These are phyloP conservation scores for Choristoneura fumiferana DNA, from an alignment of 1,140 invertebrate species.

Conservation along the genomic window DNA sequence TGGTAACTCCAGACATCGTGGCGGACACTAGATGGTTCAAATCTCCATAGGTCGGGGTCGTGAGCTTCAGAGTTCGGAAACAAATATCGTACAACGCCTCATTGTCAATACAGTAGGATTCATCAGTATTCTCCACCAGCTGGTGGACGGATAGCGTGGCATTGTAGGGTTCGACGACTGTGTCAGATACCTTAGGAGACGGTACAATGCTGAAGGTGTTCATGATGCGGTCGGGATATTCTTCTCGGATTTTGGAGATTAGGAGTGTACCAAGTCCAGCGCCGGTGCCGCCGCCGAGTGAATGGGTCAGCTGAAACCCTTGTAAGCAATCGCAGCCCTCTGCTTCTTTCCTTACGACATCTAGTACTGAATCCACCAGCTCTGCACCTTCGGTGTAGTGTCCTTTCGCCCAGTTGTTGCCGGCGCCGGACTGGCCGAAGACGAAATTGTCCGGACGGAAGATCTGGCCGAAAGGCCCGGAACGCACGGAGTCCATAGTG, in stretches of 20 bases:
- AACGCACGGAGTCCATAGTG: slow-evolving; percentile 89
- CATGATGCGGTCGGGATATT: slow-evolving; percentile 95
- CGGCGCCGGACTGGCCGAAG: slow-evolving; percentile 84
- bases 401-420: slow-evolving; percentile 93
- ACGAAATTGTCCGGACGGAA: slow-evolving; percentile 95
- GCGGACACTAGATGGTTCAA: slow-evolving; percentile 85
- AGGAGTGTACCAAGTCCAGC: slow-evolving; percentile 93
- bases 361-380: slow-evolving; percentile 91
- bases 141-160: slow-evolving; percentile 87
- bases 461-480: slow-evolving; percentile 88
- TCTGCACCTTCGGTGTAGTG: slow-evolving; percentile 97
- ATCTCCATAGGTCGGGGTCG: slow-evolving; percentile 92
- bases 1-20: slow-evolving; percentile 89
- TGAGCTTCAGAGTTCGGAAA: slow-evolving; percentile 89
- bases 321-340: slow-evolving; percentile 94
- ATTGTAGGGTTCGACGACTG: slow-evolving; percentile 94
- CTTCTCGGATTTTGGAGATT: slow-evolving; percentile 91
- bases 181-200: slow-evolving; percentile 93
- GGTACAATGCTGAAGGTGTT: slow-evolving; percentile 94
- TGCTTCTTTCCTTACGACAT: slow-evolving; percentile 92
- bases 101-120: slow-evolving; percentile 76
- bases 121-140: slow-evolving; percentile 87
- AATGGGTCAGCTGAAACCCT: slow-evolving; percentile 92
- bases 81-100: slow-evolving; percentile 91
- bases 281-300: slow-evolving; percentile 91